phyloP scores from a whole-genome alignment of 2,113 vertebrate genomes.

The Phocoena sinus region DNA sequence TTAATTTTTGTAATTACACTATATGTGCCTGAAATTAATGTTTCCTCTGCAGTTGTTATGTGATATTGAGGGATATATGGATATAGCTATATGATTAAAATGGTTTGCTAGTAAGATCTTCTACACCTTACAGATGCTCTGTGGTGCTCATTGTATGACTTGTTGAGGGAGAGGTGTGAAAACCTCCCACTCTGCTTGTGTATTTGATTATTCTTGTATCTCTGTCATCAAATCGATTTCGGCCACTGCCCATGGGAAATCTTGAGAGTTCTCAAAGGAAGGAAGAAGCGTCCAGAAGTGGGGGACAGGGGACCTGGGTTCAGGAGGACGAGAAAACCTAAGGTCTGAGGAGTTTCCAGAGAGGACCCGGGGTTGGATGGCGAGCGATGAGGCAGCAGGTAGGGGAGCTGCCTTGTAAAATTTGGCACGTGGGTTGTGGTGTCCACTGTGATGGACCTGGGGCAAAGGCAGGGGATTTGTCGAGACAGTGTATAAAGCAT shows the following conservation, averaged over 20 bases:
- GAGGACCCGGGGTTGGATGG: neutral
- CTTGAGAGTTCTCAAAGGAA: neutral
- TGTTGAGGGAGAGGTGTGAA: neutral
- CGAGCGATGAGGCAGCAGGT: fast-evolving
- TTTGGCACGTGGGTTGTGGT: too few relatives aligned
- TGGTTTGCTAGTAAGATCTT: neutral
- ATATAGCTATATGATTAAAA: neutral
- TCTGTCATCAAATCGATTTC: neutral
- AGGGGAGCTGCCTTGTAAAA: neutral
- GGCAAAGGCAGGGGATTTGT: neutral
- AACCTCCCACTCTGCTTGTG: neutral
- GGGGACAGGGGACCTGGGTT: neutral
- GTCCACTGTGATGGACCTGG: neutral
- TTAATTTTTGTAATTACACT: neutral
- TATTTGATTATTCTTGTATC: neutral
- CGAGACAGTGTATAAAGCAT: neutral
- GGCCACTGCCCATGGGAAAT: neutral
- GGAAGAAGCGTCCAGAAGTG: neutral
- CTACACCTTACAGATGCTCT: too few relatives aligned
- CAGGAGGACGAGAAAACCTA: neutral
- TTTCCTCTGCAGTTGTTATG: neutral
- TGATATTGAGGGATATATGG: neutral
- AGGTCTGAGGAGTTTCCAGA: neutral
- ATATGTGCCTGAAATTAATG: neutral
- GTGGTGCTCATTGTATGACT: too few relatives aligned